A percentile compares a stretch with the other conserved stretches of the same genome.
phyloP scores from a whole-genome alignment of 2,888 invertebrate species.

The Ophion ellenae region DNA sequence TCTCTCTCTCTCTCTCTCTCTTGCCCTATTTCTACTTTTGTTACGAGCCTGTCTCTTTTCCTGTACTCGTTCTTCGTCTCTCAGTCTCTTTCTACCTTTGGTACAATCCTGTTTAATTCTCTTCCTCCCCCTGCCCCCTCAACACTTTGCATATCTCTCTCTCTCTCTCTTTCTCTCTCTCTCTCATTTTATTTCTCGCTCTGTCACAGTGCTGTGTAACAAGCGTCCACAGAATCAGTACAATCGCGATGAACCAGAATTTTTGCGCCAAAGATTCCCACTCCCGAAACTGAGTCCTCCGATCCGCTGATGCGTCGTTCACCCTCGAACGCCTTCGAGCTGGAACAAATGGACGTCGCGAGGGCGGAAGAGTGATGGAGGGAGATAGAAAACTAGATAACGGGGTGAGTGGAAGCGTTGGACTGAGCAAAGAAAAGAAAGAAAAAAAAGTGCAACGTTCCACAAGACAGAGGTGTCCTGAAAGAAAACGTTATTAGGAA shows the following conservation, averaged over 20 bases:
- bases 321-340: not conserved
- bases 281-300: not conserved
- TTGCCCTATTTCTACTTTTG: not conserved
- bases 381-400: not conserved
- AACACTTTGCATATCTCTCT: not conserved
- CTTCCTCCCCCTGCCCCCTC: not conserved
- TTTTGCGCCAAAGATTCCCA: not conserved
- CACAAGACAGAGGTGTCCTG: conserved; percentile 39
- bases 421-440: not conserved
- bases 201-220: not conserved
- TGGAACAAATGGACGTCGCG: not conserved
- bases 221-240: too few relatives aligned
- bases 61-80: not conserved
- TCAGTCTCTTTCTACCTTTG: not conserved
- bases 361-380: not conserved
- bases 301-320: not conserved
- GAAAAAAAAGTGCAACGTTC: conserved; percentile 42
- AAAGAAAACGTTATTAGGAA: conserved; percentile 62
- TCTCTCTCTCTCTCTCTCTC: not conserved
- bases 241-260: not conserved
- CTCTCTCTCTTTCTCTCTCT: too few relatives aligned
- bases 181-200: not conserved
- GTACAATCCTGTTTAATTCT: not conserved
- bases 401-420: not conserved
- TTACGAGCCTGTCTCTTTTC: not conserved